Percentiles rank a stretch among this genome's conserved stretches.
Conservation (phyloP, 35 echinoderm and acorn worm genomes). For the Chiridota heheva region DNA sequence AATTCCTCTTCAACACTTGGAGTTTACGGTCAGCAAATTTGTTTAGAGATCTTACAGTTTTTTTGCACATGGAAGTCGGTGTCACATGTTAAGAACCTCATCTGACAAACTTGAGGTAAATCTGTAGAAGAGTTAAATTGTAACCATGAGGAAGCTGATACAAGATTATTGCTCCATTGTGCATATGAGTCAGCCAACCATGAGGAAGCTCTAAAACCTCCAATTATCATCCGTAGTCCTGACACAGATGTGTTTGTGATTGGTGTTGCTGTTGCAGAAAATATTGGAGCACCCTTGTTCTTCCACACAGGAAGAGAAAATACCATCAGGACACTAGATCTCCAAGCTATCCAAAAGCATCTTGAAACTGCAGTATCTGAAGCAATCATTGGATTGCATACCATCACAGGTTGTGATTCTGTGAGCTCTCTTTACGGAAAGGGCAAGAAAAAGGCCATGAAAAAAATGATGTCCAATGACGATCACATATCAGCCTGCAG, state of each 20-base stretch:
- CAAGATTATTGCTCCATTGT: constrained; percentile 50
- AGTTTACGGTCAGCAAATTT: not conserved
- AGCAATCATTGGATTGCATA: constrained; percentile 60
- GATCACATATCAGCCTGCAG: not conserved
- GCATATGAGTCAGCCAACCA: not conserved
- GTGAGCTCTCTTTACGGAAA: constrained; percentile 63
- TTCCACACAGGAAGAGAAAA: constrained; percentile 78
- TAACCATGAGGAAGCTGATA: constrained; percentile 76
- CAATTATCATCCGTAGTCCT: constrained; percentile 47
- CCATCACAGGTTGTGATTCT: constrained; percentile 69
- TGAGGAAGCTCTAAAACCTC: not conserved
- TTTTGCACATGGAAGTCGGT: constrained; percentile 50
- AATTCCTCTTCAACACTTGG: constrained; percentile 54
- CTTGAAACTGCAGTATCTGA: constrained; percentile 20
- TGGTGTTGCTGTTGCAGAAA: not conserved
- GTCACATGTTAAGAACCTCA: constrained; percentile 28
- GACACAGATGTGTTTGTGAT: constrained; percentile 79
- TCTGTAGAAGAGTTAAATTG: constrained; percentile 13
- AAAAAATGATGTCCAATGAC: not conserved
- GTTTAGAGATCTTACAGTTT: constrained; percentile 51
- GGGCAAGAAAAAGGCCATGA: constrained; percentile 56
- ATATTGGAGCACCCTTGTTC: constrained; percentile 24
- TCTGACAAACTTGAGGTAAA: constrained; percentile 9
- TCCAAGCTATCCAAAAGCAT: constrained; percentile 31
- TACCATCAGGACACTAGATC: constrained; percentile 37